Evolutionary conservation across 2,888 invertebrate genomes (phyloP), one percentile per base, ranked within the genome.

Genomic region (Mamestra brassicae): DNA sequence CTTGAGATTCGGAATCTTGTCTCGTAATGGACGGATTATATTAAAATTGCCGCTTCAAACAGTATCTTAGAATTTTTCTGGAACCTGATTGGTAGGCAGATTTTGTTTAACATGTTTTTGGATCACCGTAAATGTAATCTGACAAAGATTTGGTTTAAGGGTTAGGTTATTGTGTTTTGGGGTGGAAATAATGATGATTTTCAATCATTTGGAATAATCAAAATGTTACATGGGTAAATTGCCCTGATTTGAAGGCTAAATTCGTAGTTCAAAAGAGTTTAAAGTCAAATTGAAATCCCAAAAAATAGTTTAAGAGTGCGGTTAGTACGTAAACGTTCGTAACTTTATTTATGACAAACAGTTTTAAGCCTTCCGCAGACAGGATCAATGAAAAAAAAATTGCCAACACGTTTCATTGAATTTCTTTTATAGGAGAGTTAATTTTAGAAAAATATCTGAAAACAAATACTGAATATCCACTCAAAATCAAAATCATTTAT

Each of bases 1-100:
- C 34, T n/a, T 7, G 54, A 36, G 52, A 58, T 78, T 68, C 36
- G 26, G 61, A 66, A 66, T 45, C 26, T 13, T n/a, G 68, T 62
- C 47, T 34, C 52, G 42, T 69, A 65, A 78, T 73, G 50, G 66
- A 68, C 34, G 45, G 63, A 80, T 81, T 68, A 54, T 57, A 77
- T 72, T 78, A 80, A 72, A 60, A 57, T 64, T 57, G 52, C 10
- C 15, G 52, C 63, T 55, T 61, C 60, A 72, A 78, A 57, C 65
- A 61, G 45, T 17, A 57, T 47, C 13, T n/a, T 17, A 17, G 61
- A 6, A 34, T 45, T 38, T 66, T 71, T 50, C 3, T 7, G n/a
- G 55, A 50, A 60, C 3, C 45, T n/a, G 11, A 71, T 52, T 55
- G 45, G 8, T n/a, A 36, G n/a, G 15, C 17, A 13, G 11, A 26